Conservation (phyloP, 2,797 vertebrate genomes). For the Coreius guichenoti region DNA sequence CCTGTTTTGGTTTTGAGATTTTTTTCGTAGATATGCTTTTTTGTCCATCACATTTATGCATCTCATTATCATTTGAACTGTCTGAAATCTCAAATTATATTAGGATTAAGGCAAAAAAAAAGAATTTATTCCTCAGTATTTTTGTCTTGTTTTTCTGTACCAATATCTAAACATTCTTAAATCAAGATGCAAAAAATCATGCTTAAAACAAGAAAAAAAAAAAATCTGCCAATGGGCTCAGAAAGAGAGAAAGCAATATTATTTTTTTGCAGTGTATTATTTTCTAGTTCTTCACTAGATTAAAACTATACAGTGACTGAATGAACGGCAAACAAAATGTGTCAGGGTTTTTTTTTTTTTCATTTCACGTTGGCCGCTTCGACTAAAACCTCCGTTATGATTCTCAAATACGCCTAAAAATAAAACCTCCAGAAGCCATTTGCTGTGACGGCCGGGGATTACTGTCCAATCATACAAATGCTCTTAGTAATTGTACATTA, state of each 20-base stretch:
- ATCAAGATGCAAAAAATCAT: not conserved
- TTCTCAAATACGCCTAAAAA: constrained; percentile 73
- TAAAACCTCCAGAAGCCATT: constrained; percentile 64
- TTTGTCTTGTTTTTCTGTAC: not conserved
- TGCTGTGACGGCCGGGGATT: constrained; percentile 74
- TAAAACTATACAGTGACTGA: not conserved
- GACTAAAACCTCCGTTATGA: constrained; percentile 63
- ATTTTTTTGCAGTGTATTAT: not conserved
- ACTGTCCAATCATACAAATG: constrained; percentile 78
- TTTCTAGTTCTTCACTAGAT: not conserved
- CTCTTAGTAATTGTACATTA: constrained; percentile 73
- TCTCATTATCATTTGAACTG: not conserved
- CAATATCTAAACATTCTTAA: not conserved
- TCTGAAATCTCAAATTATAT: not conserved
- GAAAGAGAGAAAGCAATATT: not conserved
- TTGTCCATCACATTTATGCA: not conserved
- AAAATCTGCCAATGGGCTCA: not conserved
- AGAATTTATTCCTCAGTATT: too few species aligned
- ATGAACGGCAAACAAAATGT: not conserved
- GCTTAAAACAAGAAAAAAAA: not conserved
- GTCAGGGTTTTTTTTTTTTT: not conserved
- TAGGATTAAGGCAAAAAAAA: not conserved
- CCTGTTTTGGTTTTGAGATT: not conserved
- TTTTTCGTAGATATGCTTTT: not conserved
- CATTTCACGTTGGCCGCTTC: not conserved